Base-by-base conservation (phyloP, 1,140 invertebrate genomes). In the Parapsyche elsis region DNA sequence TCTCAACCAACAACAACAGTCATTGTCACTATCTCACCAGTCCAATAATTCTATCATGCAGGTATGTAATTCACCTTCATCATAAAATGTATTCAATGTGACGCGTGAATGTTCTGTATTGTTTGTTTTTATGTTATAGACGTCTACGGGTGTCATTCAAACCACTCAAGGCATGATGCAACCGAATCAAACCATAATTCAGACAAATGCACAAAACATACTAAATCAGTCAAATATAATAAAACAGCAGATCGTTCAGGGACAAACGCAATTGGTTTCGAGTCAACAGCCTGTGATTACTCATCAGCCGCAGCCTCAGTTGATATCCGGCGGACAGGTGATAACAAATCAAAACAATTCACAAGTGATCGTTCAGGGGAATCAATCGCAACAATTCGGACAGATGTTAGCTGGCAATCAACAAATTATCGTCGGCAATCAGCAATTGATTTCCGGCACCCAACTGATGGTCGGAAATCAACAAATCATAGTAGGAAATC, bases 211-310 rank as follows among this genome's bases (percentile, higher is more conserved):
- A 24, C 45, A 44, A n/a, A 80, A 81, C 30, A 75, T 81, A 16
- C 14, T 80, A 23, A 79, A 83, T 49, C 53, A 71, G 26, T 14
- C 81, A 5, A 81, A 81, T 2, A 76, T 82, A 0, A 83, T 83
- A 44, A 83, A 83, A 71, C 88, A 89, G 83, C 88, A 89, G 85
- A 88, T 89, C 24, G 88, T 89, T 80, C 88, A 89, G 86, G 88
- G 86, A 21, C 80, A 88, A 5, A 85, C 88, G 0, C 88, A 89
- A 84, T 84, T 89, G 78, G 87, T 88, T 0, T 84, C 86, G 21
- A 88, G 88, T 61, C 88, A 89, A 82, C 88, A 89, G 83, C 88
- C 88, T 9, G 86, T 89, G 71, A 89, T 89, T 84, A 88, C 88
- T 5, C 85, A 87, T 0, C 88, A 88, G 78, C 88, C 88, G 9